A percentile compares a stretch with the other conserved stretches of the same genome.
Conservation (phyloP, 2,797 vertebrate species). For the Nyctalus aviator region DNA sequence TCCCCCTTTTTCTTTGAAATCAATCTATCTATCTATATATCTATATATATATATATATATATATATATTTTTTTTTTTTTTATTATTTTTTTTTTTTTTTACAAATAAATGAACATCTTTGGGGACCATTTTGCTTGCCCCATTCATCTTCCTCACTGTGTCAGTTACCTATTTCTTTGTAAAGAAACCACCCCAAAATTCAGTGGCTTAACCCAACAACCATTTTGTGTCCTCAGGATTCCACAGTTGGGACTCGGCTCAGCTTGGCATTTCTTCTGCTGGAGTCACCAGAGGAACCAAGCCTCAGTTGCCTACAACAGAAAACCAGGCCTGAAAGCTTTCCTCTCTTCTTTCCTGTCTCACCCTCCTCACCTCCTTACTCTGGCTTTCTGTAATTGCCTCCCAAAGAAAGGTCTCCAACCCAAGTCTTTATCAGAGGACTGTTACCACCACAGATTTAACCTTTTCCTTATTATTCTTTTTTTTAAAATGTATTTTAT, state of each 20-base stretch:
- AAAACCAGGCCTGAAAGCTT: neutral
- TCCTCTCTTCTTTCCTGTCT: neutral
- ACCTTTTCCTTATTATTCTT: neutral
- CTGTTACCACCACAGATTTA: neutral
- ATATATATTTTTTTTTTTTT: too few species aligned
- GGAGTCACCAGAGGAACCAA: neutral
- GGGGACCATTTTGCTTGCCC: neutral
- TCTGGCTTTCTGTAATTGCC: neutral
- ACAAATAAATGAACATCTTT: neutral
- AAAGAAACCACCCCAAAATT: conserved; percentile 11
- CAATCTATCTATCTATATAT: neutral
- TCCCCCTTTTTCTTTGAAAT: neutral
- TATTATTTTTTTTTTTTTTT: too few species aligned
- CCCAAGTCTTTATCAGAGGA: neutral
- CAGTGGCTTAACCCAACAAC: neutral
- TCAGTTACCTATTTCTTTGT: neutral
- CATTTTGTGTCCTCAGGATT: neutral
- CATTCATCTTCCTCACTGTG: neutral
- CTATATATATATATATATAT: neutral
- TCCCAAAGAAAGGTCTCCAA: neutral
- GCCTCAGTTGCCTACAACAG: neutral
- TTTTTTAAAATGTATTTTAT: neutral
- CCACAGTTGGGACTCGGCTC: neutral
- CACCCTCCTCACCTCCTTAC: neutral
- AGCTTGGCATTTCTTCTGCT: neutral